phyloP scores from a whole-genome alignment of 2,888 invertebrate species.

The Diarsia mendica region DNA sequence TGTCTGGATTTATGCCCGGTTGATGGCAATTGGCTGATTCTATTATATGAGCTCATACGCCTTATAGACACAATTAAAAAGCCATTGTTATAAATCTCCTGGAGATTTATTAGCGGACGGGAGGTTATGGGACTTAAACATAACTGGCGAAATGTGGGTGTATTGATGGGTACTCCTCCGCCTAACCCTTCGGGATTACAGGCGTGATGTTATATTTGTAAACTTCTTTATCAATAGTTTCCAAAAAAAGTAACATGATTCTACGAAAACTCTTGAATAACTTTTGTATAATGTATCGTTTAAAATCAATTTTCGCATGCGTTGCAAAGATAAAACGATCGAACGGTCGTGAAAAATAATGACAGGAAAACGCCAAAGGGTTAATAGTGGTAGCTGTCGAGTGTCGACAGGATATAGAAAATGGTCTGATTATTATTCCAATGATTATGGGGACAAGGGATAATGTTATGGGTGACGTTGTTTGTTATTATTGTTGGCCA shows the following conservation, averaged over 20 bases:
- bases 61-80: no score
- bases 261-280: not conserved
- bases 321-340: slow-evolving; percentile 42
- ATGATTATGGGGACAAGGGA: slow-evolving; percentile 13
- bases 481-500: slow-evolving; percentile 6
- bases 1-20: no score
- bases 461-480: slow-evolving; percentile 7
- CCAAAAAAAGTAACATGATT: not conserved
- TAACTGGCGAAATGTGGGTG: no score
- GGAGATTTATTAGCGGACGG: no score
- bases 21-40: no score
- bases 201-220: no score
- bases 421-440: slow-evolving; percentile 20
- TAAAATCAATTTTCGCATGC: slow-evolving; percentile 22
- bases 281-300: not conserved
- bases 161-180: no score
- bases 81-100: no score
- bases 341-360: slow-evolving; percentile 50
- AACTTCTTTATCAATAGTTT: not conserved
- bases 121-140: no score
- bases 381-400: slow-evolving; percentile 18
- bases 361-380: not conserved
- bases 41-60: no score
- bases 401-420: slow-evolving; percentile 8
- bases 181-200: no score